Evolutionary conservation across 2,113 vertebrate genomes (phyloP), one percentile per base, ranked within the genome.

Genomic region (Percina caprodes): DNA sequence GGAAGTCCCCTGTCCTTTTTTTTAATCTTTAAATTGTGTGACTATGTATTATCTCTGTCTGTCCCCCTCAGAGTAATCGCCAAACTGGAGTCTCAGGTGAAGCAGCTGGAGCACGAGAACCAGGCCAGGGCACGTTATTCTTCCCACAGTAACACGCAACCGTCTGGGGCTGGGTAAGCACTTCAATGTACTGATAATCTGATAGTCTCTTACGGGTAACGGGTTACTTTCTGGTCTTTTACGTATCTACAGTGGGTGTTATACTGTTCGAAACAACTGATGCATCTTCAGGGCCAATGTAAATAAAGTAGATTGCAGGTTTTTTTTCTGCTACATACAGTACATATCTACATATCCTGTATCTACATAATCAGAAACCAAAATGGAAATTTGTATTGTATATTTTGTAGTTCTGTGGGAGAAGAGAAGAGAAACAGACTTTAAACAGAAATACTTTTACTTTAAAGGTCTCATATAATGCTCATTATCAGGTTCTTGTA

Each of bases 1-100:
- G 13, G 30, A 69, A 19, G 52, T 12, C n/a, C 7, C 12, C 35
- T n/a, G 6, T 54, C 24, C 24, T 4, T 59, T 8, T 24, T 6
- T 18, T n/a, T n/a, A n/a, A n/a, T 48, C 8, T 59, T 12, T 24
- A 35, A 18, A 18, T 45, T 52, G 30, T 66, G 61, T 67, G 30
- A 59, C 15, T 19, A 15, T 21, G n/a, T 10, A 1, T 79, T 19
- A 7, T 70, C 8, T 66, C 10, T 83, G 24, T 77, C 26, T 88
- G 84, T 76, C 86, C 7, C 55, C 56, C 79, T 83, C 90, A 99
- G 98, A 94, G 90, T 94, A 1, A 86, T 97, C 91, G 96, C 94
- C 45, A 99, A 98, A 79, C 95, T 99, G 39, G 98, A 99, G 95
- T 95, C 95, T 81, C 98, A 99, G 91, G 95, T 99, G 83, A 97